Evolutionary conservation across 2,113 vertebrate genomes (phyloP), one percentile per base, ranked within the genome.

Genomic region (Periophthalmodon schlosseri): DNA sequence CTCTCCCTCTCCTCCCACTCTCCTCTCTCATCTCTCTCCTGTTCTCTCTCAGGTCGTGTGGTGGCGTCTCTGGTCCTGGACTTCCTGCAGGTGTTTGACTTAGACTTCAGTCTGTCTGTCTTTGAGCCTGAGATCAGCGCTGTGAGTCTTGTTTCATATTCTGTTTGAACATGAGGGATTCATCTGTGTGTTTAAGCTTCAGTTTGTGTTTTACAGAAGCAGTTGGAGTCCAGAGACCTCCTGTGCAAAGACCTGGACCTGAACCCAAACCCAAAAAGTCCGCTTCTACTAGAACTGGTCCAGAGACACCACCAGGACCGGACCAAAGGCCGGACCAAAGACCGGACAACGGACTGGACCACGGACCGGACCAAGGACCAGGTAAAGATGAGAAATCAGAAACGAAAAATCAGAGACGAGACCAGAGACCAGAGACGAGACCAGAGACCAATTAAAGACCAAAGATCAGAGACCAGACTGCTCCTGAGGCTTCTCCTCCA

Each of bases 41-140:
- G 24, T 34, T 6, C 10, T 58, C 13, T 28, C 73, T 20, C 88
- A 99, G 96, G 97, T 74, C 95, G 94, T 9, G 88, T 98, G 72
- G 96, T 95, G 46, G 94, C 95, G 28, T 92, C 95, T 89, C 96
- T 99, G 18, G 93, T 99, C 33, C 84, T 95, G 24, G 98, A 99
- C 88, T 98, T 98, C 85, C 95, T 99, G 52, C 96, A 95, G 11
- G 96, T 97, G 81, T 99, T 97, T 79, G 94, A 96, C 76, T 93
- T 99, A 75, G 96, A 99, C 91, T 98, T 98, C 88, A 99, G 96
- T 0, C 86, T 97, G 60, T 95, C 97, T 0, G 98, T 99, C 58
- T 98, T 99, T 82, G 96, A 97, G 65, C 96, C 98, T 2, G 98
- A 99, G 92, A 94, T 96, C 60, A 96, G 95, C 93, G 93, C 93